These are phyloP conservation scores for Aleiodes testaceus DNA, from an alignment of 2,888 invertebrate species.

Conservation along the genomic window DNA sequence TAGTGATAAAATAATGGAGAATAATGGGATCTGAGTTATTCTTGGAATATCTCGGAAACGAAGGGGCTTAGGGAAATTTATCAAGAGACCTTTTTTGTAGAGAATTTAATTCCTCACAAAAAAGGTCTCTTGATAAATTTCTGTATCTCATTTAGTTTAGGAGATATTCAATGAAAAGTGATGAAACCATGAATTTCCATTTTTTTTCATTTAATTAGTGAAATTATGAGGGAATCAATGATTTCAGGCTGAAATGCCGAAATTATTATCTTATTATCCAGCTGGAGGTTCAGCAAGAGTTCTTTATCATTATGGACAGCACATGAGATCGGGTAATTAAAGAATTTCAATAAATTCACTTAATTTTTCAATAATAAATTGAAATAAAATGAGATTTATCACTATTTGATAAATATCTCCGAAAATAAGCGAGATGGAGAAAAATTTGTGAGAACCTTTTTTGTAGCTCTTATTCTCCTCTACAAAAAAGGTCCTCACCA, in stretches of 20 bases:
- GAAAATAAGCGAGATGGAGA: too few relatives aligned
- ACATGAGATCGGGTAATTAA: constrained; percentile 42
- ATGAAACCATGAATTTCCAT: not conserved
- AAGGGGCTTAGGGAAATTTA: too few relatives aligned
- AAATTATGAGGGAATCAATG: not conserved
- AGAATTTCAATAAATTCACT: not conserved
- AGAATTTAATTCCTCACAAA: too few relatives aligned
- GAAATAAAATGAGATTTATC: too few relatives aligned
- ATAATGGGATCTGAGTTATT: too few relatives aligned
- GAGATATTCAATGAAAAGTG: not conserved
- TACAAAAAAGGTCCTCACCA: not conserved
- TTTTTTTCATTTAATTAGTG: not conserved
- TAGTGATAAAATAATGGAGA: too few relatives aligned
- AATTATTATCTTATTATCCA: constrained; percentile 39
- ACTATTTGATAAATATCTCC: too few relatives aligned
- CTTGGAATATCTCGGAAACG: too few relatives aligned
- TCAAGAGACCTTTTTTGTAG: too few relatives aligned
- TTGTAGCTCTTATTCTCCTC: too few relatives aligned
- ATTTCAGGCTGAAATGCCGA: constrained; percentile 3
- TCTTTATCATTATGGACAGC: constrained; percentile 44
- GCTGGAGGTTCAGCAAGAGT: constrained; percentile 43
- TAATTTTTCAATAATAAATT: not conserved
- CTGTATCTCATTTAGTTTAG: not conserved
- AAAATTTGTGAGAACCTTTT: too few relatives aligned
- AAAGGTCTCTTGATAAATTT: not conserved